Conservation (phyloP, 2,797 vertebrate species). For the Peromyscus melanophrys region DNA sequence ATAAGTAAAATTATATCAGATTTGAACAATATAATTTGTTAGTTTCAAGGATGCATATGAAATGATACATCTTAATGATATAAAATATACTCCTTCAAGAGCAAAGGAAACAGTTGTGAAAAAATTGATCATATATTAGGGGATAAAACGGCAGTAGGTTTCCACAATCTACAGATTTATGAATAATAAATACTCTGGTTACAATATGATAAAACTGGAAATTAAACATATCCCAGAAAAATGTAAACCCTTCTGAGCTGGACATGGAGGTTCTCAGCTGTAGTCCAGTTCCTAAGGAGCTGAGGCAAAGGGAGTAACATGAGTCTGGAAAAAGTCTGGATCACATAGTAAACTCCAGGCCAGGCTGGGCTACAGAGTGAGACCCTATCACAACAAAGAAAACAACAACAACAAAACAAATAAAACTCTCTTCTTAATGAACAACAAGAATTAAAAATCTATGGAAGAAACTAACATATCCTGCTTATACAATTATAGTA, state of each 20-base stretch:
- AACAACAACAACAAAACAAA: background rate
- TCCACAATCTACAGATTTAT: background rate
- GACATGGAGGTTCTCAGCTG: background rate
- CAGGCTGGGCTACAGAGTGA: background rate
- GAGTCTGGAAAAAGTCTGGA: background rate
- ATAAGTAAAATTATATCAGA: background rate
- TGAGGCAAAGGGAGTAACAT: background rate
- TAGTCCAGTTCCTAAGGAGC: too few relatives aligned
- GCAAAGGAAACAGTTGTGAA: background rate
- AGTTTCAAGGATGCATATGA: background rate
- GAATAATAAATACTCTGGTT: background rate
- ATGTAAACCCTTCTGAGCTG: background rate
- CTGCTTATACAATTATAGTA: background rate
- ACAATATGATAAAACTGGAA: background rate
- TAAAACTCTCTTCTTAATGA: background rate
- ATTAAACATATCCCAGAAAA: slow-evolving; percentile 7
- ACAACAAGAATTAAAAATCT: background rate
- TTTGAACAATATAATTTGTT: background rate
- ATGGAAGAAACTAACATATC: background rate
- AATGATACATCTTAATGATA: background rate
- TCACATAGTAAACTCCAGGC: background rate
- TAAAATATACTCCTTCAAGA: background rate
- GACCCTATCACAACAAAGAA: background rate
- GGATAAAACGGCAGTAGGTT: background rate
- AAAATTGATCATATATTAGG: background rate